Conservation (phyloP, 2,113 vertebrate species). For the Acanthisitta chloris region DNA sequence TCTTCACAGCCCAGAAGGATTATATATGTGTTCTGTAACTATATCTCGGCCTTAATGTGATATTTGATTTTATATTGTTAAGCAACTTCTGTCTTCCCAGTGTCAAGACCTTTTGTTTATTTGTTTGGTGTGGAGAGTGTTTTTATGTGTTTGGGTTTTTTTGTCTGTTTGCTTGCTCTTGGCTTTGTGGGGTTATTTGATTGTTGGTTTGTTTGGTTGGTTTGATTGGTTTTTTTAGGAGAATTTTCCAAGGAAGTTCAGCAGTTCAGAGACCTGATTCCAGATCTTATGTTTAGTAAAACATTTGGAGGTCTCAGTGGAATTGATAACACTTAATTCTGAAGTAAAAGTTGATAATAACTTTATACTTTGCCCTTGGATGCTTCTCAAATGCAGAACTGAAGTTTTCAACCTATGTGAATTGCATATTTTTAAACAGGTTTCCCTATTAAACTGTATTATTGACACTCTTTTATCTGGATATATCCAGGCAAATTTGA, state of each 20-base stretch:
- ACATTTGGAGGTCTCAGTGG: background rate
- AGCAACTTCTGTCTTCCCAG: background rate
- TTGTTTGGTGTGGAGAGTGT: too few relatives aligned
- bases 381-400: background rate
- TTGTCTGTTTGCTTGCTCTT: too few relatives aligned
- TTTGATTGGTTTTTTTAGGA: background rate
- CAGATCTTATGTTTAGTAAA: background rate
- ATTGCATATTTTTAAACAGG: background rate
- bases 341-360: background rate
- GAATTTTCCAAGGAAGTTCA: background rate
- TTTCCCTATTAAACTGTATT: background rate
- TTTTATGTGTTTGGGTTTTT: accelerated
- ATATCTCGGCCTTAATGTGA: background rate
- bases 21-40: background rate
- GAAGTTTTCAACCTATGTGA: background rate
- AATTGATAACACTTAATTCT: background rate
- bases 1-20: background rate
- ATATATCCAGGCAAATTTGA: background rate
- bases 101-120: background rate
- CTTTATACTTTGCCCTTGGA: background rate
- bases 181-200: background rate
- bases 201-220: background rate
- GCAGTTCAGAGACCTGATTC: background rate
- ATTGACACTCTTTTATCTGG: background rate
- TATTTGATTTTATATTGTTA: background rate